Evolutionary conservation across 2,888 invertebrate genomes (phyloP), one percentile per base, ranked within the genome.

Genomic region (Drosophila borealis): DNA sequence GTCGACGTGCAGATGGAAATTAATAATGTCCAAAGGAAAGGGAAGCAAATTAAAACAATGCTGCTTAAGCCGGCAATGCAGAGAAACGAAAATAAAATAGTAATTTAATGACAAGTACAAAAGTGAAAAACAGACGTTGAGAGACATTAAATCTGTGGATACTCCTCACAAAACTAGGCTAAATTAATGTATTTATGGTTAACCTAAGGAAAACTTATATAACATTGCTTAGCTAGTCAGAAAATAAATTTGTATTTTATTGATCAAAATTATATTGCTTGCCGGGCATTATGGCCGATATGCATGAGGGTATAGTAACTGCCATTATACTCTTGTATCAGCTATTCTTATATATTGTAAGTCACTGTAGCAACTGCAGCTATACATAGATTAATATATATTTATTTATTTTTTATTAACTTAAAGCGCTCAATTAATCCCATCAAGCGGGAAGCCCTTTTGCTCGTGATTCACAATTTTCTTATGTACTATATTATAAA

Each of bases 401-500:
- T 11, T 39, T 19, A 13, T 0, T n/a, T 9, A 13, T 5, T 9
- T 34, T 34, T 14, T 17, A 14, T 13, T 21, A 10, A 33, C 9
- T 10, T 4, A 11, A 3, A 81, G 85, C 55, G 74, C 17, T 60
- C 65, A 1, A 64, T 78, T 6, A 60, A 25, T 48, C 68, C 71
- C 2, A 19, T 80, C 2, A 81, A 70, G 9, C 67, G 74, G 1
- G 66, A 70, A 2, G 85, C 82, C 1, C 1, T 71, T 17, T 21
- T 74, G 25, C 68, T 84, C 1, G 37, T 74, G 4, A 6, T 74
- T 10, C 82, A 81, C 25, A 81, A 84, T 49, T 6, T 65, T 2
- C 41, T 56, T 11, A 45, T 84, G 37, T 81, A 81, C 33, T 57
- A 77, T 19, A 41, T 81, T 13, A 74, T 81, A 42, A 84, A 84